Percentiles rank a stretch among this genome's conserved stretches.
Evolutionary conservation across 2,888 invertebrate genomes (phyloP).

Genomic region (Hermaeophaga mercurialis): DNA sequence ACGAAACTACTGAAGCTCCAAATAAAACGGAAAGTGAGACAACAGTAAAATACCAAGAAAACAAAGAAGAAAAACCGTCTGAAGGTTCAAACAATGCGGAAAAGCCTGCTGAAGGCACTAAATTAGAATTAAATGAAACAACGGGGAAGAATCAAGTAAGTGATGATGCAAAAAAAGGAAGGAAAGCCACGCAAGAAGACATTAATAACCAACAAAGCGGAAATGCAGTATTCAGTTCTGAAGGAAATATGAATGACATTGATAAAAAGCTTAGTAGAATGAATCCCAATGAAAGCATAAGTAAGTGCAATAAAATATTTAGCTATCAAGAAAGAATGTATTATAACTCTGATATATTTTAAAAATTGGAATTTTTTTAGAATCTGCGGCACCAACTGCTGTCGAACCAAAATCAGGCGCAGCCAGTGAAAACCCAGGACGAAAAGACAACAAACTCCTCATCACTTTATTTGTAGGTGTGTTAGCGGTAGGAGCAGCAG

Average conservation of each 20-base stretch:
- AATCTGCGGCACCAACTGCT: too few relatives aligned
- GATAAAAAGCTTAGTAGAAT: constrained; percentile 31
- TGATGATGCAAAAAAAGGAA: constrained; percentile 12
- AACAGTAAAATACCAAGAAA: too few relatives aligned
- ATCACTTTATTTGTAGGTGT: constrained; percentile 63
- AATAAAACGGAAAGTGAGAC: background rate
- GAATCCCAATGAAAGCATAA: constrained; percentile 30
- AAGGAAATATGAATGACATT: constrained; percentile 29
- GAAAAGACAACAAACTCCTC: constrained; percentile 48
- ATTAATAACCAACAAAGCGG: constrained; percentile 34
- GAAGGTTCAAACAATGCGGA: too few relatives aligned
- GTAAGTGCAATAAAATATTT: constrained; percentile 32
- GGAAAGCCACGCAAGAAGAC: constrained; percentile 23
- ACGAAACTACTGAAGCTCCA: background rate
- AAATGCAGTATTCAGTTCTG: constrained; percentile 30
- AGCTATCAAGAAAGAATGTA: too few relatives aligned
- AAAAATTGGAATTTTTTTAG: too few relatives aligned
- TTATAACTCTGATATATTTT: too few relatives aligned
- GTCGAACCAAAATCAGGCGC: constrained; percentile 41
- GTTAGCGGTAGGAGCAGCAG: constrained; percentile 61
- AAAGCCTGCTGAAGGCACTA: too few relatives aligned
- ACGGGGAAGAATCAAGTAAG: constrained; percentile 8
- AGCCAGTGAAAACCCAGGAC: constrained; percentile 26
- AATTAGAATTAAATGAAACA: constrained; percentile 6
- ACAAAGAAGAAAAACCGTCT: too few relatives aligned